Base-by-base conservation (phyloP, 2,888 invertebrate species). In the Unio pictorum region DNA sequence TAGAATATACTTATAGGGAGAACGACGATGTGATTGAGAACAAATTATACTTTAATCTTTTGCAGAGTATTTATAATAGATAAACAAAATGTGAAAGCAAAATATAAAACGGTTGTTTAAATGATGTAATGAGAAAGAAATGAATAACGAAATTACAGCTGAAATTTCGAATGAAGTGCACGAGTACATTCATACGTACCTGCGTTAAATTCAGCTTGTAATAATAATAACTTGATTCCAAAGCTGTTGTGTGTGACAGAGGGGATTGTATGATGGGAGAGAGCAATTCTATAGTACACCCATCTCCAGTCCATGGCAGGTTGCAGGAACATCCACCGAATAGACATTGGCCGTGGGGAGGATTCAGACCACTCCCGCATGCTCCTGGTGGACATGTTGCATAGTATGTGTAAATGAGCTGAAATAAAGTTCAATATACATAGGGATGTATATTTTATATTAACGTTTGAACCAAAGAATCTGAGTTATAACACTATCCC, bases 241-340 rank as follows among this genome's bases (percentile, higher is more conserved):
- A 20, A 55, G 59, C 54, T 23, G 61, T 68, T 3, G 61, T 34
- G 34, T 63, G 64, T 7, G n/a, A 1, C 3, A 57, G 30, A 56
- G 69, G 68, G 17, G 7, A 6, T 4, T 8, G 17, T 55, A 77
- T 69, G 26, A 62, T 61, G n/a, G 77, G 77, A 7, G 67, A 68
- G 23, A 66, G 23, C 15, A 77, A 55, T 62, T 74, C 71, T 23
- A 68, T 60, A 20, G 23, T 23, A 23, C 23, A 23, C 23, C 23
- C 23, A 23, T 23, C 23, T 23, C 23, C 23, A 23, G 23, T 23
- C 23, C 23, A 23, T 23, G 23, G 23, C 23, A 23, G 23, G 23
- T 23, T 23, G 68, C 82, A 82, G 17, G 72, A 61, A 69, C 82
- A 82, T 6, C 66, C 64, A 58, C 82, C 82, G 68, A 76, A 74